Evolutionary conservation across 2,797 vertebrate species (phyloP), one percentile per base, ranked within the genome.

Genomic region (Loris lydekkerianus): DNA sequence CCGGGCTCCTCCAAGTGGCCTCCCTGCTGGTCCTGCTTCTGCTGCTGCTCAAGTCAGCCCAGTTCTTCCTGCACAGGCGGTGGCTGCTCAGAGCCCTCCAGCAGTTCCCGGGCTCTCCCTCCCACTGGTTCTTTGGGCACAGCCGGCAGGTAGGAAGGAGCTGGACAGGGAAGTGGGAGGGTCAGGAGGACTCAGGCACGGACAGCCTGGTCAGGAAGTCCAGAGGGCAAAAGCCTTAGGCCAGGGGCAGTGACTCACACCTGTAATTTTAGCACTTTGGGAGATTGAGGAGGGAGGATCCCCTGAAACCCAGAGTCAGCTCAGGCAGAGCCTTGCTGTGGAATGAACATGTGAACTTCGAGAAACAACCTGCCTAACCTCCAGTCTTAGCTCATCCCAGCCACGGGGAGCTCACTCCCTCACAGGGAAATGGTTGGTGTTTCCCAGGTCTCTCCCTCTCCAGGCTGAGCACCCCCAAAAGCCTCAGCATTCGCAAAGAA

Each of bases 41-140:
- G 56, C 37, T 98, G 77, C 95, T 99, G 93, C 69, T 98, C 86
- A 98, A 98, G 83, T 96, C 25, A 58, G 94, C 96, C 77, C 98
- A 98, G 97, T 93, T 98, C 7, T 98, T 97, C 87, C 97, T 98
- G 56, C 69, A 10, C 8, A 97, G 98, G 10, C 96, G 90, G 96
- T 97, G 97, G 96, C 96, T 98, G 86, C 93, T 98, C n/a, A 83
- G 91, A 76, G 94, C 91, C 0, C 31, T 98, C 86, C 89, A 94
- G 65, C 86, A 91, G 8, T 99, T 98, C 65, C 98, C 98, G 0
- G 98, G 97, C 0, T 63, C 98, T 31, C 97, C 98, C 0, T 78
- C 96, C 0, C 98, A 98, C 88, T 98, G 98, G 98, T 90, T 98
- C 40, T 93, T 97, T 0, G 98, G 98, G 0, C 97, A 98, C 58